These are phyloP conservation scores for Neria commutata DNA, from an alignment of 2,888 invertebrate genomes.

Conservation along the genomic window DNA sequence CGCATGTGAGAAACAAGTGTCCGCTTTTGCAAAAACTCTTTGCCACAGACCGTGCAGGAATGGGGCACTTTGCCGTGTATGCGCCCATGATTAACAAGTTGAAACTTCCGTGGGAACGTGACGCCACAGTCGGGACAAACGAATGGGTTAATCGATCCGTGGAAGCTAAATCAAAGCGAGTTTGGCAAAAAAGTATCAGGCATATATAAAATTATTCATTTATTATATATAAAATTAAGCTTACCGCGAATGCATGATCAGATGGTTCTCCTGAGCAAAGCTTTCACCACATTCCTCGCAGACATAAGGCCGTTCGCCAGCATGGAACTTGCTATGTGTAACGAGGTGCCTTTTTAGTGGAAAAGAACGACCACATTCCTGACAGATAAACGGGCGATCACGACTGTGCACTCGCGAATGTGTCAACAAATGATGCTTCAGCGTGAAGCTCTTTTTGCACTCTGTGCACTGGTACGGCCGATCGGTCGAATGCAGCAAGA, in stretches of 20 bases:
- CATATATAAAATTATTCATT: not conserved
- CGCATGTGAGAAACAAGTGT: slow-evolving; percentile 83
- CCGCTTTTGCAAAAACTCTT: slow-evolving; percentile 84
- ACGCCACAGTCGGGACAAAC: slow-evolving; percentile 89
- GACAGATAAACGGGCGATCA: slow-evolving; percentile 81
- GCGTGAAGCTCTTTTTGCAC: slow-evolving; percentile 85
- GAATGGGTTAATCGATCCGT: slow-evolving; percentile 95
- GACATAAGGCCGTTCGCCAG: slow-evolving; percentile 83
- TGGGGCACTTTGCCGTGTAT: slow-evolving; percentile 82
- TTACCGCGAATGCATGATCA: slow-evolving; percentile 64
- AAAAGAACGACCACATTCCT: slow-evolving; percentile 82
- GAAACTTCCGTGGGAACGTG: slow-evolving; percentile 84
- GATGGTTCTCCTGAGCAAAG: slow-evolving; percentile 86
- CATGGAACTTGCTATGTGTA: slow-evolving; percentile 85
- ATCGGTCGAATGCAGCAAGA: slow-evolving; percentile 79
- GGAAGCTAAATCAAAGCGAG: slow-evolving; percentile 67
- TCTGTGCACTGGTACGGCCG: slow-evolving; percentile 83
- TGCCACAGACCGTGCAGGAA: slow-evolving; percentile 81
- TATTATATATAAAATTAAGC: not conserved
- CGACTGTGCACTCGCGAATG: slow-evolving; percentile 81
- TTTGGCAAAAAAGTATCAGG: not conserved
- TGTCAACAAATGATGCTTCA: slow-evolving; percentile 83
- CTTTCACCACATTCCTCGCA: slow-evolving; percentile 92
- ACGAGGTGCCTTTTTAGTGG: slow-evolving; percentile 82
- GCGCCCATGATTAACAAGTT: slow-evolving; percentile 82